Conservation (phyloP, 2,888 invertebrate species). For the Metellina segmentata region DNA sequence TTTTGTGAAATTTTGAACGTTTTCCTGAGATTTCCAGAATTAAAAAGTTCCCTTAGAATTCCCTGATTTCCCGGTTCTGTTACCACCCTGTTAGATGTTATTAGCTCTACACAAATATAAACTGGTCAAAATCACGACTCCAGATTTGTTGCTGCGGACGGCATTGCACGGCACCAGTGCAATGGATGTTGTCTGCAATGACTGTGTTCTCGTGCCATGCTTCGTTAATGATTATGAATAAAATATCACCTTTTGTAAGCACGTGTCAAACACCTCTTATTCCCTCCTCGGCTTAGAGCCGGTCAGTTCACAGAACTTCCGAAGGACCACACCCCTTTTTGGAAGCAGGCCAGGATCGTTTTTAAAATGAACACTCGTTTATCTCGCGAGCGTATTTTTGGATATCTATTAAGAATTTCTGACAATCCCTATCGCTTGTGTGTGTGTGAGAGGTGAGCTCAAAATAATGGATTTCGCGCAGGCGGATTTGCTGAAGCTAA, state of each 20-base stretch:
- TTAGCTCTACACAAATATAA: background rate
- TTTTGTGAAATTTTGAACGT: too few species aligned
- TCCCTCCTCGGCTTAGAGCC: conserved; percentile 15
- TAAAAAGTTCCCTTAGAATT: too few species aligned
- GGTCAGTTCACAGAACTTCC: conserved; percentile 44
- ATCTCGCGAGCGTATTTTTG: conserved; percentile 14
- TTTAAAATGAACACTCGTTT: conserved; percentile 11
- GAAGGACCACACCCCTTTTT: conserved; percentile 41
- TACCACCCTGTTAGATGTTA: too few species aligned
- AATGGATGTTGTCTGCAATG: conserved; percentile 6
- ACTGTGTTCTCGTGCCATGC: conserved; percentile 30
- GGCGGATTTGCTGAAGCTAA: too few species aligned
- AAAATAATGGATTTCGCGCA: too few species aligned
- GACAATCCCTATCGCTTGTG: background rate
- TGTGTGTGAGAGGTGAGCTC: too few species aligned
- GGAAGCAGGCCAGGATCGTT: conserved; percentile 19
- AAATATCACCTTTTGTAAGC: conserved; percentile 56
- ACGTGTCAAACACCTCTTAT: conserved; percentile 55
- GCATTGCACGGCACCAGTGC: background rate
- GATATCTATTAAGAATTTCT: conserved; percentile 28
- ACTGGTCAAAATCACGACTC: background rate
- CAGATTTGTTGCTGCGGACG: background rate
- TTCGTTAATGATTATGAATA: conserved; percentile 48
- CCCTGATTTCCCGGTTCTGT: too few species aligned
- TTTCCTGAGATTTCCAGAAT: too few species aligned